These are phyloP conservation scores for Mimas tiliae DNA, from an alignment of 2,888 invertebrate species.

Conservation along the genomic window DNA sequence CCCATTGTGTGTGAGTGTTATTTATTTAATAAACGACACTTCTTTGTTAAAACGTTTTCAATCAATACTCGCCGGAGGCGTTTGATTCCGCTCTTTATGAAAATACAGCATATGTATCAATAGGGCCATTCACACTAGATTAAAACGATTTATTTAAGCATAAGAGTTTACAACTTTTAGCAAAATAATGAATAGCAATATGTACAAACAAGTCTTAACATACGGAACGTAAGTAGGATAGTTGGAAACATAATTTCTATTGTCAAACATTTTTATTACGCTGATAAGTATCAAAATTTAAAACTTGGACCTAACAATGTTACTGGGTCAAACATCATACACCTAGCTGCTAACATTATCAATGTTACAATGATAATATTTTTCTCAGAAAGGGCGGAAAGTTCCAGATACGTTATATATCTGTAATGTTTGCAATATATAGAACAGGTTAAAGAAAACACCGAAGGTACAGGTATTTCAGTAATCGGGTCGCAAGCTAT, in stretches of 20 bases:
- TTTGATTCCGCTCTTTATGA: constrained; percentile 44
- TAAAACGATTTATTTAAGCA: constrained; percentile 31
- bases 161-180: constrained; percentile 15
- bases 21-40: constrained; percentile 80
- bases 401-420: constrained; percentile 30
- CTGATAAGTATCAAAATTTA: neutral
- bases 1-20: constrained; percentile 71
- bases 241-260: neutral
- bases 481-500: constrained; percentile 82
- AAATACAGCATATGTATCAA: constrained; percentile 38
- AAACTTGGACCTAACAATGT: neutral
- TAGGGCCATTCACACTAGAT: constrained; percentile 36
- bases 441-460: constrained; percentile 74
- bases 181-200: neutral
- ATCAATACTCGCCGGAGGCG: constrained; percentile 62
- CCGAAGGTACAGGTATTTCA: constrained; percentile 64
- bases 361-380: neutral
- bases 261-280: neutral
- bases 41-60: constrained; percentile 68
- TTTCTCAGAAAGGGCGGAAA: constrained; percentile 7
- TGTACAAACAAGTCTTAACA: neutral
- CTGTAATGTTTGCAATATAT: constrained; percentile 52
- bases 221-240: too few relatives aligned
- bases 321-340: neutral
- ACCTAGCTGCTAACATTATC: neutral